Evolutionary conservation across 2,888 invertebrate genomes (phyloP).

Genomic region (Xestia sexstrigata): DNA sequence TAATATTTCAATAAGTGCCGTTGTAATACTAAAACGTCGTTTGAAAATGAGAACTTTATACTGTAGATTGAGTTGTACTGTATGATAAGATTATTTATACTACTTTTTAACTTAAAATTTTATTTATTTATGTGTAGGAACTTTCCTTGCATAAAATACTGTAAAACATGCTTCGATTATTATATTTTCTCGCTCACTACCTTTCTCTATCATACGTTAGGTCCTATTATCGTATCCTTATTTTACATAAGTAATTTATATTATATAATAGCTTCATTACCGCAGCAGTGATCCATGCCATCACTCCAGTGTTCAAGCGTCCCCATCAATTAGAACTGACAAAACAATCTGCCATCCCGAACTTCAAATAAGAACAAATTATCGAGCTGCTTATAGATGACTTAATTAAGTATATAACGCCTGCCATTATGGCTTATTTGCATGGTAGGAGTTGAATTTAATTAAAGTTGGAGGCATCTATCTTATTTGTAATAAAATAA

Average conservation of each 20-base stretch:
- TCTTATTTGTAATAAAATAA: background rate
- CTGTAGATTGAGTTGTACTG: constrained; percentile 2
- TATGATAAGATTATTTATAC: constrained; percentile 6
- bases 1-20: constrained; percentile 55
- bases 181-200: background rate
- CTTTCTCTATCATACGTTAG: background rate
- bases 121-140: background rate
- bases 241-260: background rate
- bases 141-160: background rate
- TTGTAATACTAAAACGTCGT: constrained; percentile 19
- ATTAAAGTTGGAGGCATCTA: background rate
- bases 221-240: too few relatives aligned
- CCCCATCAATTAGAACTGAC: constrained; percentile 66
- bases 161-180: background rate
- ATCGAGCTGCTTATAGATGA: constrained; percentile 62
- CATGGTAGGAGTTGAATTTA: background rate
- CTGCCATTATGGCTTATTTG: constrained; percentile 12
- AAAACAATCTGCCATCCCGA: constrained; percentile 66
- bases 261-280: background rate
- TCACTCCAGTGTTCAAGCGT: constrained; percentile 22
- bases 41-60: constrained; percentile 2
- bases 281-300: constrained; percentile 25
- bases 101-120: constrained; percentile 3
- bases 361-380: constrained; percentile 69
- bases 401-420: constrained; percentile 45